phyloP scores from a whole-genome alignment of 2,113 vertebrate species.

The Melanerpes aurifrons region DNA sequence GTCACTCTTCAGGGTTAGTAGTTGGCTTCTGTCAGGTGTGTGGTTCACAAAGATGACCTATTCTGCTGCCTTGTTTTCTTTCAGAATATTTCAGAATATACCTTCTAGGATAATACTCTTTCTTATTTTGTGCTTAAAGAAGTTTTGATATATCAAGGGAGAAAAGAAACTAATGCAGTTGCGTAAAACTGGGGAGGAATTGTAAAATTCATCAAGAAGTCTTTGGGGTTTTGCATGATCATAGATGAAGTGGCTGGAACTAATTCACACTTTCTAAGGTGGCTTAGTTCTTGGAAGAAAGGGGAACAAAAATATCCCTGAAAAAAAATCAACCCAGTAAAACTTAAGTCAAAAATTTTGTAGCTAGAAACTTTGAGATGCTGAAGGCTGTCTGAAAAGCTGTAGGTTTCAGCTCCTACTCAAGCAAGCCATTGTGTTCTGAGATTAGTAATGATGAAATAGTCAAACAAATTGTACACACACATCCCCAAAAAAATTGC shows the following conservation, averaged over 20 bases:
- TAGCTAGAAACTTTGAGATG: not conserved
- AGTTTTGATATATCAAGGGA: not conserved
- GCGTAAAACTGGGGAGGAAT: not conserved
- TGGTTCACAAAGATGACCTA: not conserved
- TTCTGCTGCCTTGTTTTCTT: not conserved
- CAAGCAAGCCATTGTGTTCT: not conserved
- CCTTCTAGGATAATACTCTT: not conserved
- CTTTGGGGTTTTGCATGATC: not conserved
- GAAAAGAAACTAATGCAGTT: not conserved
- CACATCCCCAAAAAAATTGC: not conserved
- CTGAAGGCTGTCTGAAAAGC: not conserved
- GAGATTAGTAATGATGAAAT: not conserved
- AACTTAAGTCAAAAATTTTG: not conserved
- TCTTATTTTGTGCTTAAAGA: not conserved
- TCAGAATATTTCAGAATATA: too few relatives aligned
- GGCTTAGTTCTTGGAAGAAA: not conserved
- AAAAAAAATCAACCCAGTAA: not conserved
- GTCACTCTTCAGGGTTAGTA: not conserved
- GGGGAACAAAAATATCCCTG: not conserved
- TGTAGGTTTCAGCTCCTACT: not conserved
- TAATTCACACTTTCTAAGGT: not conserved
- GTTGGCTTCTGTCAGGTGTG: not conserved
- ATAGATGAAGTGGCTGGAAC: not conserved
- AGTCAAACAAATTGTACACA: not conserved
- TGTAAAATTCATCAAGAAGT: not conserved